A percentile compares a stretch with the other conserved stretches of the same genome.
These are phyloP conservation scores for Melanostoma mellinum DNA, from an alignment of 2,888 invertebrate genomes.

Conservation along the genomic window DNA sequence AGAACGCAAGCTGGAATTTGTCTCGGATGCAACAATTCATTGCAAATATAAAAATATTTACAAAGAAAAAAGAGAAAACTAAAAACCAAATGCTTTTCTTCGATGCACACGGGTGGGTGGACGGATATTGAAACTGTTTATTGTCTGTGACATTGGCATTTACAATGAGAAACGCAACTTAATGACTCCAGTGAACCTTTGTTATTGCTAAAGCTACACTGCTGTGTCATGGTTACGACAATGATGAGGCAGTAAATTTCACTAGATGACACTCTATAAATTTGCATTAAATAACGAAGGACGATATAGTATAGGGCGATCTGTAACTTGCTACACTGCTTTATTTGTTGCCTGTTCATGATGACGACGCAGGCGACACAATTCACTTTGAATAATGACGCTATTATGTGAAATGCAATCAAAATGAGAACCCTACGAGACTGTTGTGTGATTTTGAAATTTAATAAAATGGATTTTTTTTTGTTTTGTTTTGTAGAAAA, in stretches of 20 bases:
- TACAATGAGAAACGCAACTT: slow-evolving; percentile 27
- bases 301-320: slow-evolving; percentile 50
- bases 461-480: no score
- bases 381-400: slow-evolving; percentile 69
- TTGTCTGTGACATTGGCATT: slow-evolving; percentile 62
- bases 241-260: slow-evolving; percentile 50
- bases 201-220: slow-evolving; percentile 1
- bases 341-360: slow-evolving; percentile 11
- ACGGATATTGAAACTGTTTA: slow-evolving; percentile 65
- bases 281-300: slow-evolving; percentile 68
- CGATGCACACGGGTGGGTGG: slow-evolving; percentile 19
- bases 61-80: neutral
- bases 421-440: neutral
- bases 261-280: slow-evolving; percentile 66
- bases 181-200: slow-evolving; percentile 40
- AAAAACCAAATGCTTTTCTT: slow-evolving; percentile 8
- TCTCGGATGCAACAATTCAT: no score
- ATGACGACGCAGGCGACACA: slow-evolving; percentile 44
- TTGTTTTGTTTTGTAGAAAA: no score
- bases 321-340: slow-evolving; percentile 13
- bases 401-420: slow-evolving; percentile 31
- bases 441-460: no score
- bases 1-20: no score
- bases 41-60: no score
- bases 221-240: slow-evolving; percentile 37